phyloP scores from a whole-genome alignment of 1,140 invertebrate genomes.

The Lithobius niger region DNA sequence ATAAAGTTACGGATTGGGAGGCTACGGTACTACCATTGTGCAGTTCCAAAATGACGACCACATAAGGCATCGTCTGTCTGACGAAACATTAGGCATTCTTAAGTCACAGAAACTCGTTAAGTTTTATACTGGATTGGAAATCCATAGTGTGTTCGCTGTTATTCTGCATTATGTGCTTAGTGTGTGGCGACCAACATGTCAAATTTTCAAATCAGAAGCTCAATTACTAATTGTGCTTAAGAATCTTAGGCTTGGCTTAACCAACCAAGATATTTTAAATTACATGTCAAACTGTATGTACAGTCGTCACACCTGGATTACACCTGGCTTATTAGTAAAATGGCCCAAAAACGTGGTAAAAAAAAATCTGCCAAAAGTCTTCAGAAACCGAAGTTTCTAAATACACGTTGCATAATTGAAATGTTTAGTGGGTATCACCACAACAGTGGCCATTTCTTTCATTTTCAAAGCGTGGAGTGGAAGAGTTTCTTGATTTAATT shows the following conservation, averaged over 20 bases:
- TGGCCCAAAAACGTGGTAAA: constrained; percentile 13
- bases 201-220: background rate
- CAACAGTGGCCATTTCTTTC: constrained; percentile 23
- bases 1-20: too few species aligned
- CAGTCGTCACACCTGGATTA: background rate
- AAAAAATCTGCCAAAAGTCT: constrained; percentile 2
- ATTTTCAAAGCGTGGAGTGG: constrained; percentile 24
- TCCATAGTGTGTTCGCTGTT: background rate
- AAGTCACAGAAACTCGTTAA: too few species aligned
- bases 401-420: constrained; percentile 18
- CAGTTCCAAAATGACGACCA: too few species aligned
- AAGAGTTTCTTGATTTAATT: constrained; percentile 18
- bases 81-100: too few species aligned
- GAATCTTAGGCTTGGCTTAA: background rate
- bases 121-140: background rate
- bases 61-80: too few species aligned
- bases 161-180: background rate
- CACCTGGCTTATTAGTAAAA: background rate
- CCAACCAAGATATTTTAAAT: constrained; percentile 10
- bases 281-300: constrained; percentile 5
- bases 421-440: constrained; percentile 24
- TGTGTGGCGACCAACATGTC: background rate
- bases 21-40: too few species aligned
- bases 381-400: background rate
- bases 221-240: background rate